A percentile compares a stretch with the other conserved stretches of the same genome.
Evolutionary conservation across 1,140 invertebrate genomes (phyloP).

Genomic region (Leptinotarsa undecemlineata): DNA sequence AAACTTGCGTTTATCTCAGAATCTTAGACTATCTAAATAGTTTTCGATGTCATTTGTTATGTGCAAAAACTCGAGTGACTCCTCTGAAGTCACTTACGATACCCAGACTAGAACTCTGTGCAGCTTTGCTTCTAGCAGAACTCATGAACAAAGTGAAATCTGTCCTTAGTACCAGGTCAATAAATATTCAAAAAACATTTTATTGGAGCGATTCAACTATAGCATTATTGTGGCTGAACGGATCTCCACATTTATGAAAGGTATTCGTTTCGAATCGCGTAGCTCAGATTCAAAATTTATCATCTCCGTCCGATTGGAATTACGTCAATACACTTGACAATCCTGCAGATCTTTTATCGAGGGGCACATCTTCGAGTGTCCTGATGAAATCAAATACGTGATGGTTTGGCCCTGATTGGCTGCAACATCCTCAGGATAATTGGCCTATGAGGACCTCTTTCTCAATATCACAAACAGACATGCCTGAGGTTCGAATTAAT

Average conservation of each 20-base stretch:
- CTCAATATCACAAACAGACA: neutral
- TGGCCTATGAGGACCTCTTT: neutral
- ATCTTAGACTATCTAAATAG: slow-evolving; percentile 26
- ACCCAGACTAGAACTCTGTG: slow-evolving; percentile 42
- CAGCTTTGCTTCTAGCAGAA: slow-evolving; percentile 43
- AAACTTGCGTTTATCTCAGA: slow-evolving; percentile 51
- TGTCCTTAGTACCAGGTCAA: slow-evolving; percentile 18
- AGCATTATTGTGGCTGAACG: slow-evolving; percentile 36
- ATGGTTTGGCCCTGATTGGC: slow-evolving; percentile 32
- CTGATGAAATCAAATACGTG: slow-evolving; percentile 27
- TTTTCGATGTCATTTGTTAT: slow-evolving; percentile 33
- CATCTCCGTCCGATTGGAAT: slow-evolving; percentile 43
- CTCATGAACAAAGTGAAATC: slow-evolving; percentile 21
- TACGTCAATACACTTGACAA: slow-evolving; percentile 48
- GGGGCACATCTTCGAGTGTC: slow-evolving; percentile 27
- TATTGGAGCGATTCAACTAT: slow-evolving; percentile 40
- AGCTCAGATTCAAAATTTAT: slow-evolving; percentile 49
- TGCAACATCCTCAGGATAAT: slow-evolving; percentile 7
- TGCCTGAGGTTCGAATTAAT: slow-evolving; percentile 5
- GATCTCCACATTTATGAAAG: slow-evolving; percentile 45
- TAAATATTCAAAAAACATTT: neutral
- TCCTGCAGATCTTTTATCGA: slow-evolving; percentile 34
- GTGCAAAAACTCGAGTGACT: slow-evolving; percentile 35
- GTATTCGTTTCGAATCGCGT: slow-evolving; percentile 55
- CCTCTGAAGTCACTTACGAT: slow-evolving; percentile 35